Evolutionary conservation across 2,113 vertebrate genomes (phyloP).

Genomic region (Herpailurus yagouaroundi): DNA sequence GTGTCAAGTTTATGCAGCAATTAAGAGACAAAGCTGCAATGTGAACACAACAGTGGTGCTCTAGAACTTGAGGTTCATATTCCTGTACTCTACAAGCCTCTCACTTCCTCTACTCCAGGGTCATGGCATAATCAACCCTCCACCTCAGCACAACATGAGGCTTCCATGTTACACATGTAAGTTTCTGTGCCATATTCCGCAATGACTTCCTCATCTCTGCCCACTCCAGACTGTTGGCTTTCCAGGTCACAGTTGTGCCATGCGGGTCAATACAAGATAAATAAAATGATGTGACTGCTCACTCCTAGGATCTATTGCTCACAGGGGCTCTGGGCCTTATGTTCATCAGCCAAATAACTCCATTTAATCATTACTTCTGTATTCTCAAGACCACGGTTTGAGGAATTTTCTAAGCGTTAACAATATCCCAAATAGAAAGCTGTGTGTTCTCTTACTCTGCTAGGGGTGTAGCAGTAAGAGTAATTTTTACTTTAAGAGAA

Average conservation of each 20-base stretch:
- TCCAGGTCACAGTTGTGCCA: neutral
- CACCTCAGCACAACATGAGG: neutral
- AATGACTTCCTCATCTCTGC: neutral
- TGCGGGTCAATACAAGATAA: neutral
- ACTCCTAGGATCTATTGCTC: neutral
- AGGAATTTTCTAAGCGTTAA: neutral
- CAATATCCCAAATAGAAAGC: neutral
- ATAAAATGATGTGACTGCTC: neutral
- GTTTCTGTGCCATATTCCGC: neutral
- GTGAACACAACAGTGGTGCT: neutral
- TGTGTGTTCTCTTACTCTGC: neutral
- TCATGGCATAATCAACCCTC: neutral
- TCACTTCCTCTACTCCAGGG: neutral
- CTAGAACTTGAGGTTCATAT: neutral
- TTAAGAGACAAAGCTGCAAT: neutral
- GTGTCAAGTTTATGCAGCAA: neutral
- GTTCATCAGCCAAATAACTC: neutral
- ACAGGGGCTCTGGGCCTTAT: neutral
- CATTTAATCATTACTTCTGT: neutral
- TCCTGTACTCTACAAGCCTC: neutral
- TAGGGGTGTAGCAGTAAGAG: neutral
- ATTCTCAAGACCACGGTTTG: neutral
- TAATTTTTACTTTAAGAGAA: neutral
- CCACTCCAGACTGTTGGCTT: neutral
- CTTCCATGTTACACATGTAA: neutral